Percentiles rank a stretch among this genome's conserved stretches.
These are phyloP conservation scores for Mixornis gularis DNA, from an alignment of 2,113 vertebrate species.

Conservation along the genomic window DNA sequence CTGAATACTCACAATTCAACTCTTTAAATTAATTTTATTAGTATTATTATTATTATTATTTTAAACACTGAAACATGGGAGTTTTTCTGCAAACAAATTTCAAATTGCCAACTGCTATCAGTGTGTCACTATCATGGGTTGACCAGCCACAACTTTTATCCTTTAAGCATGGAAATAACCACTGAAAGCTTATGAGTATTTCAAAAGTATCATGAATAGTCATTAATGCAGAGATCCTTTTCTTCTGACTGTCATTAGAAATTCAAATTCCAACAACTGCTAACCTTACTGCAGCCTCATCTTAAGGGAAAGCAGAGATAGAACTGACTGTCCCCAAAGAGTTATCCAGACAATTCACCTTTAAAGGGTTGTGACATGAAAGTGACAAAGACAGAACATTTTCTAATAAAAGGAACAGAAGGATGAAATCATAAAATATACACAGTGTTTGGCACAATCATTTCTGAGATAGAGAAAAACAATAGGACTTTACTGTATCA, in stretches of 20 bases:
- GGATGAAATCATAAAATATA: neutral
- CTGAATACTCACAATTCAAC: neutral
- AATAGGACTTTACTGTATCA: neutral
- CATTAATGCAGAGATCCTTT: constrained; percentile 19
- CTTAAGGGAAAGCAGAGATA: neutral
- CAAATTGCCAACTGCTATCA: neutral
- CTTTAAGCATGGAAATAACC: neutral
- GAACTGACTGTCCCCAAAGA: neutral
- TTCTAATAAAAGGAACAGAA: neutral
- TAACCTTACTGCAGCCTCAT: neutral
- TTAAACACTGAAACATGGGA: neutral
- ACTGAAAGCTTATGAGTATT: neutral
- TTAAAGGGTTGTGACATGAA: neutral
- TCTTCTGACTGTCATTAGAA: constrained; percentile 16
- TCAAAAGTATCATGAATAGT: neutral
- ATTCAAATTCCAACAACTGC: constrained; percentile 30
- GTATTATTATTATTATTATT: neutral
- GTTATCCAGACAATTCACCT: neutral
- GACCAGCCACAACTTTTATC: neutral
- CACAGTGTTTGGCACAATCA: neutral
- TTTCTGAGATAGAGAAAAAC: neutral
- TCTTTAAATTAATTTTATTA: neutral
- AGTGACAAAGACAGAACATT: neutral
- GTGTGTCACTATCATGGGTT: neutral
- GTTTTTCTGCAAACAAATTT: neutral